A percentile compares a stretch with the other conserved stretches of the same genome.
These are phyloP conservation scores for Bungarus multicinctus DNA, from an alignment of 2,113 vertebrate genomes.

Conservation along the genomic window DNA sequence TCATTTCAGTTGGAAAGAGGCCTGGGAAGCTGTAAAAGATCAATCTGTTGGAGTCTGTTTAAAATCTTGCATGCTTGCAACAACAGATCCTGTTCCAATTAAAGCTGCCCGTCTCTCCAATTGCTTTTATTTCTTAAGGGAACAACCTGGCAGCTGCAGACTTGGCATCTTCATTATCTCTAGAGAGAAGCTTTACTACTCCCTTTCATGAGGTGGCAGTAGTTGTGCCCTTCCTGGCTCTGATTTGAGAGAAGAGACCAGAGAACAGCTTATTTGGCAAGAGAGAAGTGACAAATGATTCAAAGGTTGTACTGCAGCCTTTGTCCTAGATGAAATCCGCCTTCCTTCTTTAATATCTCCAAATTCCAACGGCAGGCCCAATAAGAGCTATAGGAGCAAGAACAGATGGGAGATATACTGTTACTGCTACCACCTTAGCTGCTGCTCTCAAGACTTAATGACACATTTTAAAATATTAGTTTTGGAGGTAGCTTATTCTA, in stretches of 20 bases:
- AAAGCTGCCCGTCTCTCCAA: conserved; percentile 18
- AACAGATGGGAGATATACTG: neutral
- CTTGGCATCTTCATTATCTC: neutral
- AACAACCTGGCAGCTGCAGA: neutral
- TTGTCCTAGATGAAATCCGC: neutral
- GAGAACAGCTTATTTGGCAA: neutral
- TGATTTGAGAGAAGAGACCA: neutral
- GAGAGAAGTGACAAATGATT: neutral
- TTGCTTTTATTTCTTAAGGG: neutral
- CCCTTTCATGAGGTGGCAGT: neutral
- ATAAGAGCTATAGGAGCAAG: neutral
- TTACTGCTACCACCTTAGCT: neutral
- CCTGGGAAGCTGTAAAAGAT: neutral
- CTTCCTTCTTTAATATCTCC: neutral
- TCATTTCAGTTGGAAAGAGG: neutral
- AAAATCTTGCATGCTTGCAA: neutral
- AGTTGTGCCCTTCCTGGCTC: neutral
- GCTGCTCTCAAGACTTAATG: neutral
- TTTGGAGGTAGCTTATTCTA: neutral
- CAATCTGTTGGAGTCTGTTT: conserved; percentile 1
- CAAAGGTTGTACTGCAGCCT: neutral
- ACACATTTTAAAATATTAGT: neutral
- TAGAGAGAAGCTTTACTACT: neutral
- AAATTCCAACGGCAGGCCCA: neutral
- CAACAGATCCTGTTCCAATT: neutral